These are phyloP conservation scores for Calameuta idolon DNA, from an alignment of 2,888 invertebrate genomes.

Conservation along the genomic window DNA sequence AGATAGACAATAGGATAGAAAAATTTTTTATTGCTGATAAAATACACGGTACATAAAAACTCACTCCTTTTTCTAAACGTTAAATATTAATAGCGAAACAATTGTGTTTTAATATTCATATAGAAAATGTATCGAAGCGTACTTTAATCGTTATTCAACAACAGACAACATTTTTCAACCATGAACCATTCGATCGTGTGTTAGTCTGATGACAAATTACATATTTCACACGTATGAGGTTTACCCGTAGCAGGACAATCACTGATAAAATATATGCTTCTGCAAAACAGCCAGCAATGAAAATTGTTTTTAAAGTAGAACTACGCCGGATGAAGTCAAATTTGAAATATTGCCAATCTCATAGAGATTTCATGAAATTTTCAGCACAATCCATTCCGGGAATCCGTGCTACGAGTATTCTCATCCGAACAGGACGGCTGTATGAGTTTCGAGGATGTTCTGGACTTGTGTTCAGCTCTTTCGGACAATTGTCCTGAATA, in stretches of 20 bases:
- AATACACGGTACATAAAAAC: too few relatives aligned
- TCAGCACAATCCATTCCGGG: constrained; percentile 81
- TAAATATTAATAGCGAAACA: too few relatives aligned
- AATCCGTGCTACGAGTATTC: constrained; percentile 79
- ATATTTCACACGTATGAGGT: constrained; percentile 17
- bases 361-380: constrained; percentile 45
- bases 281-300: constrained; percentile 16
- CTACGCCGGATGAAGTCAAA: not conserved
- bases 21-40: too few relatives aligned
- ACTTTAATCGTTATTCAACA: too few relatives aligned
- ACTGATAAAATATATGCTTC: constrained; percentile 9
- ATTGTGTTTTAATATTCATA: too few relatives aligned
- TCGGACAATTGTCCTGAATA: constrained; percentile 78
- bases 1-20: too few relatives aligned
- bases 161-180: too few relatives aligned
- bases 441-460: constrained; percentile 82
- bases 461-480: constrained; percentile 83
- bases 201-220: constrained; percentile 22
- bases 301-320: constrained; percentile 12
- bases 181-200: constrained; percentile 4
- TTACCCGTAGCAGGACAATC: constrained; percentile 7
- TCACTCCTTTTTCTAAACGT: too few relatives aligned
- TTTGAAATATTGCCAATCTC: constrained; percentile 11
- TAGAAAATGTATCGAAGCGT: too few relatives aligned
- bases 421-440: constrained; percentile 76